phyloP scores from a whole-genome alignment of 1,140 invertebrate genomes.

The Caenorhabditis briggsae region DNA sequence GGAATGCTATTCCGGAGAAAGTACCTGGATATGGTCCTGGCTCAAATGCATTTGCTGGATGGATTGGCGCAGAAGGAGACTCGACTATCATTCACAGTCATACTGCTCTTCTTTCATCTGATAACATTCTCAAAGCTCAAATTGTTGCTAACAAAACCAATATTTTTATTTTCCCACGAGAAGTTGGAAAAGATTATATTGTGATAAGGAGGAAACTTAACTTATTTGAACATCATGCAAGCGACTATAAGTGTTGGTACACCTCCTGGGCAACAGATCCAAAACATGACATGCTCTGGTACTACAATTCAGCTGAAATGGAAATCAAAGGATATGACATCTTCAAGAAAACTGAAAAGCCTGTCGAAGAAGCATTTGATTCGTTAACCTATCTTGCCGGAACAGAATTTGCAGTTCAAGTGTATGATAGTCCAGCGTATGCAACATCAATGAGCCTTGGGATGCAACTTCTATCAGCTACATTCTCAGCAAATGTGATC shows the following conservation, averaged over 20 bases:
- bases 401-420: slow-evolving; percentile 48
- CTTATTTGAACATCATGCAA: slow-evolving; percentile 59
- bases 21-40: slow-evolving; percentile 84
- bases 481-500: slow-evolving; percentile 43
- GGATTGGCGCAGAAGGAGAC: slow-evolving; percentile 93
- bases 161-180: slow-evolving; percentile 59
- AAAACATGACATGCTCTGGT: slow-evolving; percentile 69
- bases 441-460: slow-evolving; percentile 41
- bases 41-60: slow-evolving; percentile 86
- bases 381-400: slow-evolving; percentile 20
- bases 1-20: slow-evolving; percentile 87
- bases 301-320: slow-evolving; percentile 68
- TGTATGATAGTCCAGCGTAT: slow-evolving; percentile 17
- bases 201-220: slow-evolving; percentile 64
- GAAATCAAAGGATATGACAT: slow-evolving; percentile 63
- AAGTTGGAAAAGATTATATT: slow-evolving; percentile 69
- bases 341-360: slow-evolving; percentile 45
- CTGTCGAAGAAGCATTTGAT: slow-evolving; percentile 37
- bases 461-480: slow-evolving; percentile 47
- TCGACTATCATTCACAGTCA: slow-evolving; percentile 94
- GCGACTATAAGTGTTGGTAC: slow-evolving; percentile 65
- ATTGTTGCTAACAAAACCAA: slow-evolving; percentile 69
- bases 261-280: slow-evolving; percentile 69
- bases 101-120: slow-evolving; percentile 88
- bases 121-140: slow-evolving; percentile 68